Evolutionary conservation across 2,888 invertebrate genomes (phyloP).

Genomic region (Junonia oenone): DNA sequence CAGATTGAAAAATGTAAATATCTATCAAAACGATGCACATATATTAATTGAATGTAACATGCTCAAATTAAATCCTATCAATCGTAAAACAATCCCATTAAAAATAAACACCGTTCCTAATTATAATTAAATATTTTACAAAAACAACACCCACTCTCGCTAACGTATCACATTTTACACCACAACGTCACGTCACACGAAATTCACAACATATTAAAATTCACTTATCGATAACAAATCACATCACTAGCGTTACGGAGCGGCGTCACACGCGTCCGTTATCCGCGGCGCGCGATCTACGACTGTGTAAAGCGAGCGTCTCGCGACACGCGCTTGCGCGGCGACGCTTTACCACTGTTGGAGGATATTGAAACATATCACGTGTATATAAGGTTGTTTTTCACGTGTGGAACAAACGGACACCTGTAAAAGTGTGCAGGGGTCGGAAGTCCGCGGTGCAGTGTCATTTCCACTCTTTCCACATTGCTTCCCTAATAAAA

Average conservation of each 20-base stretch:
- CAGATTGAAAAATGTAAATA: no score
- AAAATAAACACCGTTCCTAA: neutral
- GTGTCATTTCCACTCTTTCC: conserved; percentile 74
- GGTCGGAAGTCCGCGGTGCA: conserved; percentile 75
- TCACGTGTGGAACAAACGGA: conserved; percentile 38
- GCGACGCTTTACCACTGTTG: conserved; percentile 31
- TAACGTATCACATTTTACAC: conserved; percentile 9
- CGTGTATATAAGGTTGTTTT: conserved; percentile 32
- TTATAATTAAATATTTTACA: neutral
- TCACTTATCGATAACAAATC: conserved; percentile 33
- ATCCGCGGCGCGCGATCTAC: conserved; percentile 43
- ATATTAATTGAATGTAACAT: neutral
- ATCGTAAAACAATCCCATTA: neutral
- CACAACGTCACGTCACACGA: conserved; percentile 1
- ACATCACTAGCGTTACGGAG: conserved; percentile 46
- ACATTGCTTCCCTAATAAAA: conserved; percentile 72
- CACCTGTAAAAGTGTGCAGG: conserved; percentile 65
- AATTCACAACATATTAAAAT: conserved; percentile 6
- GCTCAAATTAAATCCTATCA: neutral
- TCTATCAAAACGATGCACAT: neutral
- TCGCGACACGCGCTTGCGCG: conserved; percentile 41
- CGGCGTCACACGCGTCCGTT: conserved; percentile 35
- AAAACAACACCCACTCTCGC: neutral
- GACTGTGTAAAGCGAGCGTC: conserved; percentile 47
- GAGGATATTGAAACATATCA: conserved; percentile 35